Percentiles rank a stretch among this genome's conserved stretches.
phyloP scores from a whole-genome alignment of 1,140 invertebrate genomes.

The Microplitis demolitor region DNA sequence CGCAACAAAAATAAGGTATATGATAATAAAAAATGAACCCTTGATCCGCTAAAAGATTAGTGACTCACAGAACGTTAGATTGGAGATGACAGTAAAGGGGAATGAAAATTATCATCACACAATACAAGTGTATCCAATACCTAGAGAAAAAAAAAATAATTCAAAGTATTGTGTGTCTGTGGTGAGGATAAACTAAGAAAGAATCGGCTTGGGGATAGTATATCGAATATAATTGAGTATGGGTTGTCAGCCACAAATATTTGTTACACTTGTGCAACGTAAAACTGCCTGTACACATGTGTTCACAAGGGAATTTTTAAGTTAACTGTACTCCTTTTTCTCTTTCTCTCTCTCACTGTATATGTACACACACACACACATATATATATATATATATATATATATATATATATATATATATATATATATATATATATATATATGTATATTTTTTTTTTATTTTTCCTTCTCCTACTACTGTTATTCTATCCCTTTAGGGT shows the following conservation, averaged over 20 bases:
- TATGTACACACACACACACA: no score
- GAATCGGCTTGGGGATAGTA: neutral
- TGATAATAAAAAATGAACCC: constrained; percentile 2
- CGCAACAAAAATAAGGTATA: neutral
- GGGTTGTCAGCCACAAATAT: constrained; percentile 23
- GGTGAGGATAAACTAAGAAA: neutral
- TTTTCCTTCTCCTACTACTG: no score
- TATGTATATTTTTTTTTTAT: no score
- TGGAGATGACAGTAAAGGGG: constrained; percentile 5
- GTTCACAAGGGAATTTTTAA: constrained; percentile 54
- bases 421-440: no score
- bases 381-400: no score
- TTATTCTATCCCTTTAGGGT: no score
- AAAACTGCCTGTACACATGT: constrained; percentile 47
- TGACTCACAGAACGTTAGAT: constrained; percentile 37
- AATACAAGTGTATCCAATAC: neutral
- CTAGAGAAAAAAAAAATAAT: neutral
- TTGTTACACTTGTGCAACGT: constrained; percentile 34
- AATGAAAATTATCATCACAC: neutral
- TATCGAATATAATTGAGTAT: neutral
- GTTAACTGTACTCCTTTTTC: constrained; percentile 6
- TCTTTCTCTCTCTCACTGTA: neutral
- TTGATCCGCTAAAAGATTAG: constrained; percentile 21
- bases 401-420: no score
- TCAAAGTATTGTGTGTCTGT: neutral